These are phyloP conservation scores for Linyphia triangularis DNA, from an alignment of 2,888 invertebrate genomes.

Conservation along the genomic window DNA sequence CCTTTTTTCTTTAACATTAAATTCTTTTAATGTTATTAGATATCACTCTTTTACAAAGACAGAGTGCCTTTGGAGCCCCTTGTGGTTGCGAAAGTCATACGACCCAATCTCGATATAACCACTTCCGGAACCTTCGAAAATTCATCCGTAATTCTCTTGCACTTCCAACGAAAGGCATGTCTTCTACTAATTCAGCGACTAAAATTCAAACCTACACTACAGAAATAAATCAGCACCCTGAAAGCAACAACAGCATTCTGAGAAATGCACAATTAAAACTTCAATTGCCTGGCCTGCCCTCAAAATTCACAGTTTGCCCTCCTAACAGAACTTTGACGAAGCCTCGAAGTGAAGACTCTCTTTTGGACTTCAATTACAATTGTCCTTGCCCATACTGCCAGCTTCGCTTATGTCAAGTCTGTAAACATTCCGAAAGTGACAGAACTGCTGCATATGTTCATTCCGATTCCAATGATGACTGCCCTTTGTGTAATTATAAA, in stretches of 20 bases:
- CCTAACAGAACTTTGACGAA: constrained; percentile 39
- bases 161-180: background rate
- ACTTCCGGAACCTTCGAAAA: background rate
- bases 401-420: background rate
- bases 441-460: constrained; percentile 29
- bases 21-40: constrained; percentile 50
- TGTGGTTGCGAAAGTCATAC: constrained; percentile 68
- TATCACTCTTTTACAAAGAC: constrained; percentile 65
- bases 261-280: constrained; percentile 3
- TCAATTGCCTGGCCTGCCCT: constrained; percentile 37
- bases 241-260: background rate
- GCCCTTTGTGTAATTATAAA: constrained; percentile 39
- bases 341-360: constrained; percentile 71
- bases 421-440: constrained; percentile 15
- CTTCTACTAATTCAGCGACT: background rate
- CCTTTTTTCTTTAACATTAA: background rate
- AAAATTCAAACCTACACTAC: background rate
- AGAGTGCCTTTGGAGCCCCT: constrained; percentile 59
- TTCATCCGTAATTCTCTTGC: background rate
- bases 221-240: background rate
- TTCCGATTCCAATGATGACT: constrained; percentile 43
- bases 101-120: background rate
- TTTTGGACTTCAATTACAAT: constrained; percentile 23
- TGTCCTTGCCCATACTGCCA: constrained; percentile 68
- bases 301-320: constrained; percentile 50